Conservation (phyloP, 2,888 invertebrate genomes). For the Thecocarcelia acutangulata region DNA sequence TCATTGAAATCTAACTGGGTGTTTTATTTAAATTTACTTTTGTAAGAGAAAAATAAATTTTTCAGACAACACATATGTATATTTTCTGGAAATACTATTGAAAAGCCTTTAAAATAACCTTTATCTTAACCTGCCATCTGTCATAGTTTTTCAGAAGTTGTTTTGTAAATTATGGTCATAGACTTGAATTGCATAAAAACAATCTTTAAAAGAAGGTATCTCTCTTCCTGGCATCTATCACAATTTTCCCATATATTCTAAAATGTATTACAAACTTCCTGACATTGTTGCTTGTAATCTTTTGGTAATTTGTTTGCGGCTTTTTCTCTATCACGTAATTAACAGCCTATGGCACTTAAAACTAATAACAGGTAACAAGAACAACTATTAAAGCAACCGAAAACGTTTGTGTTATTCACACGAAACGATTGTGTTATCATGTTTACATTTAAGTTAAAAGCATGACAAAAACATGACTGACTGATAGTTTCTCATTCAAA, state of each 20-base stretch:
- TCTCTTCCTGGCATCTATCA: background rate
- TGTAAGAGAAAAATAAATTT: no score
- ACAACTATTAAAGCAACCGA: constrained; percentile 13
- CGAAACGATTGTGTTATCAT: constrained; percentile 52
- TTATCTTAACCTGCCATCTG: no score
- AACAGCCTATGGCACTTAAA: constrained; percentile 36
- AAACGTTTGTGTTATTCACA: constrained; percentile 52
- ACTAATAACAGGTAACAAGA: constrained; percentile 10
- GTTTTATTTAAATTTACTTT: no score
- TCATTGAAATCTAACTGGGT: no score
- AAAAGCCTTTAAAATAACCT: no score
- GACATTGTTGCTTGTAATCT: constrained; percentile 34
- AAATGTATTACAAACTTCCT: constrained; percentile 7
- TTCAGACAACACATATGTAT: no score
- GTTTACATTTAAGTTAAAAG: constrained; percentile 52
- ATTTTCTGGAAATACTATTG: no score
- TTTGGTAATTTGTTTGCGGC: constrained; percentile 23
- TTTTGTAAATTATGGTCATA: no score
- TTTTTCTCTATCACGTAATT: constrained; percentile 46
- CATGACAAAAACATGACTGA: constrained; percentile 55
- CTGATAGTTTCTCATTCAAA: constrained; percentile 40
- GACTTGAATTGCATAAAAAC: no score
- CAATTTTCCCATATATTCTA: no score
- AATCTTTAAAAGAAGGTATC: no score
- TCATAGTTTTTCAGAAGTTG: no score